These are phyloP conservation scores for Empis livida DNA, from an alignment of 2,888 invertebrate genomes.

Conservation along the genomic window DNA sequence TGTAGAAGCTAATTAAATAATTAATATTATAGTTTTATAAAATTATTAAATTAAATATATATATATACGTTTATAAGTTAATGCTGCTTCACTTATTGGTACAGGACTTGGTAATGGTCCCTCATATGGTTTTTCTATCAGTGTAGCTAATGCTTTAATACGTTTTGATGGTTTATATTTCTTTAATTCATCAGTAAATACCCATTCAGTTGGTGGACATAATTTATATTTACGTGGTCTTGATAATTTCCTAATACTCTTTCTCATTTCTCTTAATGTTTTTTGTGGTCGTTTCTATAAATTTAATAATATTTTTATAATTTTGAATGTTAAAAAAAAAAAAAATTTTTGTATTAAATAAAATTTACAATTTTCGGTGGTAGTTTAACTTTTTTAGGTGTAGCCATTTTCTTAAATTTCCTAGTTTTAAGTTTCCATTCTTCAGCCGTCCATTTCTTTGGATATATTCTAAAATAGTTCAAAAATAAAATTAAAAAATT, in stretches of 20 bases:
- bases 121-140: constrained; percentile 3
- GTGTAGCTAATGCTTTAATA: constrained; percentile 12
- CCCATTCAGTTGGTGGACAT: constrained; percentile 16
- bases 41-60: neutral
- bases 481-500: neutral
- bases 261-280: constrained; percentile 11
- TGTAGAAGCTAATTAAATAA: constrained; percentile 15
- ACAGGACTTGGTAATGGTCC: constrained; percentile 13
- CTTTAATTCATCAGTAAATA: constrained; percentile 14
- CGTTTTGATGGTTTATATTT: constrained; percentile 14
- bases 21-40: neutral
- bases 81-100: constrained; percentile 16
- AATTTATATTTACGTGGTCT: constrained; percentile 15
- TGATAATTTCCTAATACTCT: constrained; percentile 19
- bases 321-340: neutral
- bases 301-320: too few relatives aligned
- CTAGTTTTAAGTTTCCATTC: constrained; percentile 21
- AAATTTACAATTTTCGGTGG: constrained; percentile 17
- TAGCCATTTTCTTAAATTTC: constrained; percentile 21
- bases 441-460: constrained; percentile 17
- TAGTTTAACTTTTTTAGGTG: constrained; percentile 19
- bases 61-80: constrained; percentile 21
- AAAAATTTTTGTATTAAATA: neutral
- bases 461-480: constrained; percentile 15
- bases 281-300: constrained; percentile 2